Conservation (phyloP, 2,113 vertebrate species). For the Epinephelus cyanopodus region DNA sequence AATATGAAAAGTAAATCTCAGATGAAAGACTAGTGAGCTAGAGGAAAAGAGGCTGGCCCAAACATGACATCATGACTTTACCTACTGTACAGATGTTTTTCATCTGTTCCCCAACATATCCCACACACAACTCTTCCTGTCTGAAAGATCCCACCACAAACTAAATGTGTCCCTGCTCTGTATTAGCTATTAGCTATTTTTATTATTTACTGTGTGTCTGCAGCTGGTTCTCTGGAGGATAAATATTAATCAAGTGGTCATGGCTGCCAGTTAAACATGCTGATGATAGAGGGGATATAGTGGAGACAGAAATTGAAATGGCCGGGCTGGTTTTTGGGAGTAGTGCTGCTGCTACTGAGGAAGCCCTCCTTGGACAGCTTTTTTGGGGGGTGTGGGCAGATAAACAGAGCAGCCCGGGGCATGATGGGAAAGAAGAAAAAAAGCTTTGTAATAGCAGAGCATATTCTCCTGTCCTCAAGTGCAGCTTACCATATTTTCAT, state of each 20-base stretch:
- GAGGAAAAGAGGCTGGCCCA: no score
- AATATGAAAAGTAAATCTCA: no score
- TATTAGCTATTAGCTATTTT: background rate
- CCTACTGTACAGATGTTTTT: no score
- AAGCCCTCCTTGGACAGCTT: slow-evolving; percentile 52
- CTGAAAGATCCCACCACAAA: slow-evolving; percentile 4
- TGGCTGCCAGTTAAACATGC: slow-evolving; percentile 15
- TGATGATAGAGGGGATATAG: no score
- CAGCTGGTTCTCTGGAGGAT: slow-evolving; percentile 16
- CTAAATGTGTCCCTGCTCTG: background rate
- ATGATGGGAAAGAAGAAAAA: slow-evolving; percentile 47
- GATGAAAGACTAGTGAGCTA: no score
- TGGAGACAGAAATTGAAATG: no score
- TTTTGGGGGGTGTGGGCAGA: slow-evolving; percentile 50
- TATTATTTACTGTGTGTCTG: background rate
- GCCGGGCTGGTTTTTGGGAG: background rate
- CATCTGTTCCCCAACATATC: no score
- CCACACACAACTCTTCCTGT: background rate
- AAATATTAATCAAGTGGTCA: slow-evolving; percentile 43
- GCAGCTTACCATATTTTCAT: slow-evolving; percentile 78
- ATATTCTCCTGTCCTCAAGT: slow-evolving; percentile 73
- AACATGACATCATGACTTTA: no score
- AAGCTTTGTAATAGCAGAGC: slow-evolving; percentile 72
- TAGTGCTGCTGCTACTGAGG: slow-evolving; percentile 8
- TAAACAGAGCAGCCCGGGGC: slow-evolving; percentile 79